Evolutionary conservation across 1,140 invertebrate genomes (phyloP), one percentile per base, ranked within the genome.

Genomic region (Solenopsis invicta): DNA sequence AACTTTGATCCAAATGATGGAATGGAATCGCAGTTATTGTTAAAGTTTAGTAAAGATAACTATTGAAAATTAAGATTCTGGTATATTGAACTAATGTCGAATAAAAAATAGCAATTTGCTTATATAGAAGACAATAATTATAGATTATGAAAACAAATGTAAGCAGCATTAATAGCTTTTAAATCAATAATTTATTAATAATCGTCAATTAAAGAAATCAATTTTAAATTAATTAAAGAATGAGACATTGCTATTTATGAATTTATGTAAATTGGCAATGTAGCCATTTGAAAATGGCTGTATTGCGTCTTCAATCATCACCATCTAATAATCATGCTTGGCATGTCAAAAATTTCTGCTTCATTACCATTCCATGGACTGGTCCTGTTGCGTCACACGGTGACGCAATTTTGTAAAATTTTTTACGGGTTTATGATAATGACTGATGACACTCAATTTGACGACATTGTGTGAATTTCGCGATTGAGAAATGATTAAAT

Each of bases 301-400:
- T 48, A 24, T 24, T 75, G 54, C 69, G 54, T 72, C 75, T 84
- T 74, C 80, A 84, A 84, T 84, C 80, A 84, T 71, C 37, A 82
- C 69, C 34, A 82, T 74, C 80, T 54, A 82, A 13, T 54, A 74
- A 84, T 74, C 80, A 61, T 69, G 69, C 29, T 84, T 69, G 80
- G 80, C 62, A 84, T 84, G 80, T 84, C 80, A 69, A 61, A 84
- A 84, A 84, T 84, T 84, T 29, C 80, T 62, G 80, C 80, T 84
- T 84, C 69, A 84, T 84, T 84, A 75, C 54, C 41, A 45, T 50
- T 41, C 80, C 69, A 84, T 75, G 56, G 41, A 59, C 41, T 24
- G 62, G 80, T 84, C 45, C 69, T 72, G 48, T 62, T 74, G 69
- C 80, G n/a, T 84, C 80, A 75, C 69, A 29, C 69, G 54, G 56